Percentiles rank a stretch among this genome's conserved stretches.
These are phyloP conservation scores for Sialia sialis DNA, from an alignment of 2,113 vertebrate genomes.

Conservation along the genomic window DNA sequence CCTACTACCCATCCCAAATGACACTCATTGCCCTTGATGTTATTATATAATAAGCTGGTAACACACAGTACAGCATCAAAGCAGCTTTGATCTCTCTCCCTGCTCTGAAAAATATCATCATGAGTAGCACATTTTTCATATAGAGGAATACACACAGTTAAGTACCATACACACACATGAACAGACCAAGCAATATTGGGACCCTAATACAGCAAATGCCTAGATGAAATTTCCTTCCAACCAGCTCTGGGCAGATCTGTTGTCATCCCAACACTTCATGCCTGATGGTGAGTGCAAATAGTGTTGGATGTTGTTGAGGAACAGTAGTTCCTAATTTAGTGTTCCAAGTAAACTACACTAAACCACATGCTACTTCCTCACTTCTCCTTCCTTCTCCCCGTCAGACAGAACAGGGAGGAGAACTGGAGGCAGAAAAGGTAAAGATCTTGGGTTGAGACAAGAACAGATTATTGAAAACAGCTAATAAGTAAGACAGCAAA, in stretches of 20 bases:
- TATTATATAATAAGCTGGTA: background rate
- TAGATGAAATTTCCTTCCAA: background rate
- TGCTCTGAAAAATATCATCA: background rate
- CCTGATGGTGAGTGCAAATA: rapidly evolving
- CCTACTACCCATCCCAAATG: background rate
- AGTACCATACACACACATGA: background rate
- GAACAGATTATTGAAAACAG: background rate
- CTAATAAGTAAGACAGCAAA: rapidly evolving
- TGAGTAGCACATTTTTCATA: background rate
- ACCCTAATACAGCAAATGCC: background rate
- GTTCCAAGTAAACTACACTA: background rate
- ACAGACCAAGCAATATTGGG: background rate
- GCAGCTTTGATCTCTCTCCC: background rate
- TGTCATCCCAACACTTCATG: background rate
- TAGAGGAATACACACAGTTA: background rate
- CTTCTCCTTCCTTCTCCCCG: background rate
- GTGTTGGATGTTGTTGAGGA: background rate
- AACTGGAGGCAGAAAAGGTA: background rate
- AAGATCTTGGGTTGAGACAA: background rate
- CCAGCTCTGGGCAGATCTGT: background rate
- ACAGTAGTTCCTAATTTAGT: background rate
- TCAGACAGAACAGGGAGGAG: background rate
- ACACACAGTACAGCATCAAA: background rate
- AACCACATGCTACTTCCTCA: background rate
- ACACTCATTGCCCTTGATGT: background rate